Percentiles rank a stretch among this genome's conserved stretches.
Conservation (phyloP, 2,797 vertebrate species). For the Falco biarmicus region DNA sequence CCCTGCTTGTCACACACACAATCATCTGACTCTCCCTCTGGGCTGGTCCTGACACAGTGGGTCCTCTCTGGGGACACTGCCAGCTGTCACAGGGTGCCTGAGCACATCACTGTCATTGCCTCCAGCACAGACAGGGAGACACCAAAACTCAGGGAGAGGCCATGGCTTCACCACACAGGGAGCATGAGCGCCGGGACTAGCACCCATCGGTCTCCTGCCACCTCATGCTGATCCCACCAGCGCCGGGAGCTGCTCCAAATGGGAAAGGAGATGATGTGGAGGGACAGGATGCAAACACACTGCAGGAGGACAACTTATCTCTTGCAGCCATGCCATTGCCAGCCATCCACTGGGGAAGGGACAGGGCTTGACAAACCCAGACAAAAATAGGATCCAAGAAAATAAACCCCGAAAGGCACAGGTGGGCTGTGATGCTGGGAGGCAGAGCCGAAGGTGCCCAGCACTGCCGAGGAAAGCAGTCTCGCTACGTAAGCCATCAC, state of each 20-base stretch:
- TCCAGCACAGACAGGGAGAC: neutral
- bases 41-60: neutral
- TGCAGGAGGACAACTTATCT: neutral
- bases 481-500: accelerated
- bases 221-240: accelerated
- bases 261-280: neutral
- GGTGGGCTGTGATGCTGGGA: neutral
- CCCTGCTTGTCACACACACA: neutral
- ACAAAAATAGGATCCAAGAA: neutral
- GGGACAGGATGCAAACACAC: accelerated
- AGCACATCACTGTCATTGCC: neutral
- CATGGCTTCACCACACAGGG: accelerated
- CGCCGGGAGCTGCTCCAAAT: accelerated
- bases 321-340: neutral
- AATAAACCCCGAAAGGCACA: neutral
- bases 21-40: neutral
- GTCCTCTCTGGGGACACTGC: neutral
- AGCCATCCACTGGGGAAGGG: neutral
- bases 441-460: neutral
- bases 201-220: accelerated
- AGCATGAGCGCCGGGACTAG: accelerated
- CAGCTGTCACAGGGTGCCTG: neutral
- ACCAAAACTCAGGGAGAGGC: accelerated
- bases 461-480: neutral
- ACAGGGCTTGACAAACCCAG: neutral